Evolutionary conservation across 2,797 vertebrate genomes (phyloP).

Genomic region (Rhinatrema bivittatum): DNA sequence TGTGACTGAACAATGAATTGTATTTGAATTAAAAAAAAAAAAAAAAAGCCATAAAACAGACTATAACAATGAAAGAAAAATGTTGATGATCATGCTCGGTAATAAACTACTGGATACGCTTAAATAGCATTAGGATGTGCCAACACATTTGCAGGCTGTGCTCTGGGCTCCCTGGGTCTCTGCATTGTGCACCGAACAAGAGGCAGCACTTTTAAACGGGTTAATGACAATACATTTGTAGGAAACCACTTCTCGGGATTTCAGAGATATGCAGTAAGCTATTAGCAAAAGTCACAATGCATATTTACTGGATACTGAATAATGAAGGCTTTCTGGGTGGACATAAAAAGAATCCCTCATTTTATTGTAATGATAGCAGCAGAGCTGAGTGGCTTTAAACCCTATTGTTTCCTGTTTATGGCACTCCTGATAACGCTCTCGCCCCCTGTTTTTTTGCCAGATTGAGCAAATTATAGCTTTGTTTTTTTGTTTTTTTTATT

Average conservation of each 20-base stretch:
- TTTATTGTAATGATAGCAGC: conserved; percentile 38
- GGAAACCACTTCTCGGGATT: no score
- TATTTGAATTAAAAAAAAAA: no score
- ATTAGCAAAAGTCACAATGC: conserved; percentile 2
- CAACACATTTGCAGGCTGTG: no score
- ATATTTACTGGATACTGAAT: conserved; percentile 15
- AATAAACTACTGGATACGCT: conserved; percentile 23
- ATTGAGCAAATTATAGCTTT: conserved; percentile 52
- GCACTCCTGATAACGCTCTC: conserved; percentile 44
- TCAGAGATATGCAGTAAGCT: conserved; percentile 8
- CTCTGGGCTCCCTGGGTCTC: conserved; percentile 7
- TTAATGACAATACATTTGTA: no score
- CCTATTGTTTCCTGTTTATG: conserved; percentile 55
- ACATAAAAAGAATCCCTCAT: conserved; percentile 41
- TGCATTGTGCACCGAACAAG: no score
- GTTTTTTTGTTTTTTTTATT: conserved; percentile 52
- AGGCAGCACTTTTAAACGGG: no score
- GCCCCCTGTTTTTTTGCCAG: conserved; percentile 45
- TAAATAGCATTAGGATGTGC: conserved; percentile 26
- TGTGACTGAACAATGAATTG: no score
- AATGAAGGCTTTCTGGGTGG: conserved; percentile 31
- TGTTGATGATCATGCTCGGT: no score
- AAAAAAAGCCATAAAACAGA: conserved; percentile 18
- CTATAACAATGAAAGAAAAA: background rate
- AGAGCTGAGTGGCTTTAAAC: conserved; percentile 34